Percentiles rank a stretch among this genome's conserved stretches.
Conservation (phyloP, 2,113 vertebrate genomes). For the Tetrax tetrax region DNA sequence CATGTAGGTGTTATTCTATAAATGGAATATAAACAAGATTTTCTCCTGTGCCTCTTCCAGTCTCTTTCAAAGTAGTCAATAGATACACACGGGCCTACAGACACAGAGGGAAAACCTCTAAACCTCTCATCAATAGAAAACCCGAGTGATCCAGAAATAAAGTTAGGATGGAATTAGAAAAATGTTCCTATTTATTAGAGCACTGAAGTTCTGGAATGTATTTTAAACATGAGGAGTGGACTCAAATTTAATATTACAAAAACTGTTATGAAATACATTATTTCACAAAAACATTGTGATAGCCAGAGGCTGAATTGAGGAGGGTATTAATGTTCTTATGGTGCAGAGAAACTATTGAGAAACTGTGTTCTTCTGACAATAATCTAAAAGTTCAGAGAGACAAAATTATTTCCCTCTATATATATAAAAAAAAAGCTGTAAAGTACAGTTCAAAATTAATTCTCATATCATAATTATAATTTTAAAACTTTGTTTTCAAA, state of each 20-base stretch:
- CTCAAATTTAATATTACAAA: background rate
- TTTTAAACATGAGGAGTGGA: background rate
- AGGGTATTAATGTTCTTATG: background rate
- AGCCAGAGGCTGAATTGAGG: background rate
- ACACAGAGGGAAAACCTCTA: background rate
- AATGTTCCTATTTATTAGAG: background rate
- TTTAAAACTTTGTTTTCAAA: background rate
- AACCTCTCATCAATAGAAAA: accelerated
- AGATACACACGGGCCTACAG: background rate
- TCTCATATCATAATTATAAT: background rate
- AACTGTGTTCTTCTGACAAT: background rate
- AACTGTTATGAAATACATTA: background rate
- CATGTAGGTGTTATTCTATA: accelerated
- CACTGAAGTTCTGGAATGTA: background rate
- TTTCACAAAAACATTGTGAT: background rate
- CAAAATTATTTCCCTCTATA: background rate
- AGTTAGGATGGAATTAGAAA: background rate
- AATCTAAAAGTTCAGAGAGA: background rate
- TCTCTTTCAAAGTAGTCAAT: background rate
- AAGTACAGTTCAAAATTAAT: background rate
- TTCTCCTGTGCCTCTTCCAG: background rate
- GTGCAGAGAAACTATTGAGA: background rate
- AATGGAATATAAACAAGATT: background rate
- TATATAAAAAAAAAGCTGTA: background rate
- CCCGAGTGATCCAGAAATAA: background rate